These are phyloP conservation scores for Siphamia tubifer DNA, from an alignment of 2,113 vertebrate species.

Conservation along the genomic window DNA sequence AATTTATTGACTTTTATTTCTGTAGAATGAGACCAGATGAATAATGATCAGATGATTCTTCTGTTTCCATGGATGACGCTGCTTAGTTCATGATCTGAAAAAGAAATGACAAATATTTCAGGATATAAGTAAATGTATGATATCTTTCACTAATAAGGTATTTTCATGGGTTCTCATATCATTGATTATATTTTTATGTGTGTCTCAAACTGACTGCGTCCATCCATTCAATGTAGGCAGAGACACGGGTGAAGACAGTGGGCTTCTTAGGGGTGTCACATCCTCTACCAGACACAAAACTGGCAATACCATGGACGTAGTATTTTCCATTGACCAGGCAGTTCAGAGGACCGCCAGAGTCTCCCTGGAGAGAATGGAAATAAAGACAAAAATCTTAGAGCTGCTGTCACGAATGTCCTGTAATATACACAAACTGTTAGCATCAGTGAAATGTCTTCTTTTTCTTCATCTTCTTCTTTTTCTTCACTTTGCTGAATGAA, in stretches of 20 bases:
- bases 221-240: slow-evolving; percentile 85
- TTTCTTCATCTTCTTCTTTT: no score
- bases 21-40: neutral
- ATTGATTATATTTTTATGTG: neutral
- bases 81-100: slow-evolving; percentile 53
- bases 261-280: slow-evolving; percentile 81
- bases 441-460: no score
- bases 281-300: slow-evolving; percentile 83
- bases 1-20: slow-evolving; percentile 37
- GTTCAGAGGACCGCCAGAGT: slow-evolving; percentile 87
- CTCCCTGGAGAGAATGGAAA: slow-evolving; percentile 71
- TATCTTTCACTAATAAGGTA: neutral
- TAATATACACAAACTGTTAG: no score
- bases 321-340: slow-evolving; percentile 78
- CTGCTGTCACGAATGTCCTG: no score
- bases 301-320: slow-evolving; percentile 82
- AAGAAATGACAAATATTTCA: neutral
- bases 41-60: neutral
- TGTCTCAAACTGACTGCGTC: slow-evolving; percentile 47
- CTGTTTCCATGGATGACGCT: neutral
- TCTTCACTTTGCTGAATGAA: no score
- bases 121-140: neutral
- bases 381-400: neutral
- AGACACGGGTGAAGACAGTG: slow-evolving; percentile 88
- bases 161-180: neutral